A percentile compares a stretch with the other conserved stretches of the same genome.
These are phyloP conservation scores for Desmophyllum pertusum DNA, from an alignment of 92 coral and sea anemone genomes.

Conservation along the genomic window DNA sequence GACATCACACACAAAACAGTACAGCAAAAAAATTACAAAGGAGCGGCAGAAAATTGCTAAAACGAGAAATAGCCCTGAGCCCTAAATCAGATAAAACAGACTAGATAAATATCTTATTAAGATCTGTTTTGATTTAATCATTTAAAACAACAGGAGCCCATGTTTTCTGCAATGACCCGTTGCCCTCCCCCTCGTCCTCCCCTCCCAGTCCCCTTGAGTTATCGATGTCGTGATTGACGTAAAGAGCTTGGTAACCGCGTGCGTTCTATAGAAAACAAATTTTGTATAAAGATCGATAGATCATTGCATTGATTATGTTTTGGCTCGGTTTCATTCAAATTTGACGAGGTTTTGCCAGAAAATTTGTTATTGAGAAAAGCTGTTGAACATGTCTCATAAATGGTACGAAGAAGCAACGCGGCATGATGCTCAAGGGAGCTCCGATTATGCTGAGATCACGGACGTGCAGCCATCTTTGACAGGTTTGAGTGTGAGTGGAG, in stretches of 20 bases:
- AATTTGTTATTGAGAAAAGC: background rate
- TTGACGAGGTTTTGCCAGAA: background rate
- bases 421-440: conserved; percentile 4
- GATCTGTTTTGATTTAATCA: background rate
- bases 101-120: background rate
- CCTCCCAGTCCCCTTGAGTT: background rate
- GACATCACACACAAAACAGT: background rate
- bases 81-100: background rate
- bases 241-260: conserved; percentile 28
- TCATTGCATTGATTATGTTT: conserved; percentile 7
- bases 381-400: conserved; percentile 29
- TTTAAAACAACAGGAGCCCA: background rate
- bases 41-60: background rate
- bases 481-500: conserved; percentile 23
- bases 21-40: background rate
- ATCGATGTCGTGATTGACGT: conserved; percentile 16
- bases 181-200: no score
- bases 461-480: conserved; percentile 41
- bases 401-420: conserved; percentile 19
- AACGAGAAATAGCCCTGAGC: background rate
- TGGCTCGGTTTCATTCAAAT: conserved; percentile 5
- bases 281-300: conserved; percentile 7
- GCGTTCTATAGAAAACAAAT: background rate
- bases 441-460: conserved; percentile 17
- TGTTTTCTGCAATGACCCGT: no score